phyloP scores from a whole-genome alignment of 2,113 vertebrate species.

The Lepisosteus osseus region DNA sequence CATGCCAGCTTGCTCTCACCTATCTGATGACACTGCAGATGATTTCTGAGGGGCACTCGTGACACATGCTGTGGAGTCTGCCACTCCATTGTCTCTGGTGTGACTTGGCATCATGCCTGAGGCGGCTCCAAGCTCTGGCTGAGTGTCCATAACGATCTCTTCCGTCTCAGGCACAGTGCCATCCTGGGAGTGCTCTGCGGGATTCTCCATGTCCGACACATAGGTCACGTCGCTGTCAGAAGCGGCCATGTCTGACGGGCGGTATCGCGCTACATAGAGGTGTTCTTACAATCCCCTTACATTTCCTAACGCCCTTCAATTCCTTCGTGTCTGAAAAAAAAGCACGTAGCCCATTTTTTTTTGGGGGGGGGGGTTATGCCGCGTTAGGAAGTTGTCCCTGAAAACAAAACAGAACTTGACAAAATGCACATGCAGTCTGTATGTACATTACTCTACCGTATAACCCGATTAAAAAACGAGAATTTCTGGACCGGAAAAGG shows the following conservation, averaged over 20 bases:
- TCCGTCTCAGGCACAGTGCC: not conserved
- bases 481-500: too few relatives aligned
- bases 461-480: too few relatives aligned
- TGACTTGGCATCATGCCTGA: not conserved
- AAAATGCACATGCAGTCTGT: too few relatives aligned
- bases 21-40: conserved; percentile 18
- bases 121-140: too few relatives aligned
- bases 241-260: not conserved
- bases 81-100: too few relatives aligned
- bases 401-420: too few relatives aligned
- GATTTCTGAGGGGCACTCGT: not conserved
- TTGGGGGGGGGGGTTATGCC: too few relatives aligned
- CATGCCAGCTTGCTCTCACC: conserved; percentile 30
- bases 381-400: too few relatives aligned
- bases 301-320: not conserved
- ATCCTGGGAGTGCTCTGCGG: not conserved
- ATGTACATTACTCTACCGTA: too few relatives aligned
- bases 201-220: not conserved
- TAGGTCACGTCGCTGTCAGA: not conserved
- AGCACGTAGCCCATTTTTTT: too few relatives aligned
- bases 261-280: not conserved
- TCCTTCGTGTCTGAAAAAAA: too few relatives aligned
- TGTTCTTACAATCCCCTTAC: not conserved
- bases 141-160: not conserved
- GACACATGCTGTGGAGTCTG: not conserved